Percentiles rank a stretch among this genome's conserved stretches.
phyloP scores from a whole-genome alignment of 2,797 vertebrate species.

The Pyrrhura leucotis region DNA sequence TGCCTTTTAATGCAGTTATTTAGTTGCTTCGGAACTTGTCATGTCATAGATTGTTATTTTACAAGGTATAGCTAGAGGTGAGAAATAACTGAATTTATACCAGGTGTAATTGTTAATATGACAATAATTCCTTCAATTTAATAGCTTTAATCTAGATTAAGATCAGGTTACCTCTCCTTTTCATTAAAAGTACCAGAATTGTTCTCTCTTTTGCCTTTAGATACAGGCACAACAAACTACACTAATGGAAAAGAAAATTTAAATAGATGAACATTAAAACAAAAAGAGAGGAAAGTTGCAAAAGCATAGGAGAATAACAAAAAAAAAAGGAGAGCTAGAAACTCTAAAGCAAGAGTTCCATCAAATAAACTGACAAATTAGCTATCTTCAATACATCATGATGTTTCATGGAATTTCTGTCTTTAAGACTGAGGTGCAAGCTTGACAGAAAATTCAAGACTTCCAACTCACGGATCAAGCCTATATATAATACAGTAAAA shows the following conservation, averaged over 20 bases:
- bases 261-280: background rate
- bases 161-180: background rate
- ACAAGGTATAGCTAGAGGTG: background rate
- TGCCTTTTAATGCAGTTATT: background rate
- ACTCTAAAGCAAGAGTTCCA: background rate
- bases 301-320: background rate
- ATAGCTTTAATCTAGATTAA: background rate
- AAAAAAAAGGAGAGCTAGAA: background rate
- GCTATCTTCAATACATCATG: background rate
- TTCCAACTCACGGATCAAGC: background rate
- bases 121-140: background rate
- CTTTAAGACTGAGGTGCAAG: background rate
- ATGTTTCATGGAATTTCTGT: background rate
- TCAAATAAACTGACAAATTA: slow-evolving; percentile 38
- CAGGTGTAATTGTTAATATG: background rate
- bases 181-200: background rate
- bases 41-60: background rate
- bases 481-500: background rate
- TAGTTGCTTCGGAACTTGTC: background rate
- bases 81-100: background rate
- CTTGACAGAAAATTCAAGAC: background rate
- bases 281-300: background rate
- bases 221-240: background rate
- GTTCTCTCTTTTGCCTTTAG: background rate
- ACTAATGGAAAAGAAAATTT: background rate